Conservation (phyloP, 2,888 invertebrate genomes). For the Hartigia nigra region DNA sequence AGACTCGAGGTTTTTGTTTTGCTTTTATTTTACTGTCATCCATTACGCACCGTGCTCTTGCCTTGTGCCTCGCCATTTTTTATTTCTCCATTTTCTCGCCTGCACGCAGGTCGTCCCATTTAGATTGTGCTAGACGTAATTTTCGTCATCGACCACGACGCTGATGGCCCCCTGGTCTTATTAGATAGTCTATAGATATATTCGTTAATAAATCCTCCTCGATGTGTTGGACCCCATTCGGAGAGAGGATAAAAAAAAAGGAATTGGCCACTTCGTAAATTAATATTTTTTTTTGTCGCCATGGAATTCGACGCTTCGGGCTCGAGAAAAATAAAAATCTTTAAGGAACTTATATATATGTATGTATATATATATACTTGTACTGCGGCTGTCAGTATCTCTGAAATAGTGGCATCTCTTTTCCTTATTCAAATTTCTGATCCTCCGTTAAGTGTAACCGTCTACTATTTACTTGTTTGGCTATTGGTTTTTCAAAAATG, state of each 20-base stretch:
- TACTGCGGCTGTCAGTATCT: not conserved
- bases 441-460: not conserved
- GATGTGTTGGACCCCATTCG: not conserved
- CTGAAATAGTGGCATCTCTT: not conserved
- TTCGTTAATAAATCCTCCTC: not conserved
- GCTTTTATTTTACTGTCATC: slow-evolving; percentile 1
- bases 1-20: slow-evolving; percentile 1
- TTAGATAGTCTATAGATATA: not conserved
- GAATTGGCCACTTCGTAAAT: not conserved
- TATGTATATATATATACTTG: too few relatives aligned
- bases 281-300: not conserved
- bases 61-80: slow-evolving; percentile 22
- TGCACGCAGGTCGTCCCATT: slow-evolving; percentile 18
- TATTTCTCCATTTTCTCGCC: slow-evolving; percentile 13
- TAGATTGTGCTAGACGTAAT: not conserved
- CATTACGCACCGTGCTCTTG: slow-evolving; percentile 18
- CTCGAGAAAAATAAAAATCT: not conserved
- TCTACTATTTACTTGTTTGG: not conserved
- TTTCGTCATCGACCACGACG: not conserved
- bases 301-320: not conserved
- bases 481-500: not conserved
- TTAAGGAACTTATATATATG: too few relatives aligned
- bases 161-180: not conserved
- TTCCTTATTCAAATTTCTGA: not conserved
- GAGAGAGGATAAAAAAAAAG: not conserved